Conservation (phyloP, 2,888 invertebrate genomes). For the Cryptops parisi region DNA sequence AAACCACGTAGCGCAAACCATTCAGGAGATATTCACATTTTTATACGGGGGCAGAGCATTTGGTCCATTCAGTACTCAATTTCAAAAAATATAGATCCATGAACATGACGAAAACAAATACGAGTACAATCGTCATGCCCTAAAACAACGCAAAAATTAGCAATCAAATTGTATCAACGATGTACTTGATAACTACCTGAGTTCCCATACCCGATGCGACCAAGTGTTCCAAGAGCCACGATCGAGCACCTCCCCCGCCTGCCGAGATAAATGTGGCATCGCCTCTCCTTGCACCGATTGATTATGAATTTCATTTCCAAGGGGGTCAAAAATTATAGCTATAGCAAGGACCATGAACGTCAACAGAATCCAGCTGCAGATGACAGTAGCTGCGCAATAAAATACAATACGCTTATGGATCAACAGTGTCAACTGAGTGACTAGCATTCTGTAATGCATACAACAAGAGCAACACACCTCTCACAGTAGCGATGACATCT, state of each 20-base stretch:
- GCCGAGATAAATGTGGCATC: neutral
- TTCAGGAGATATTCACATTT: too few relatives aligned
- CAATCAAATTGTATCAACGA: neutral
- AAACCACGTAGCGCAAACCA: too few relatives aligned
- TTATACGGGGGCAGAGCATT: too few relatives aligned
- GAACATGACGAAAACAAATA: too few relatives aligned
- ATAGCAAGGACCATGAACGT: constrained; percentile 57
- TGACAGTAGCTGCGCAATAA: constrained; percentile 52
- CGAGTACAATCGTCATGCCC: too few relatives aligned
- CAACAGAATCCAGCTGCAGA: constrained; percentile 67
- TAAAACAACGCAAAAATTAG: neutral
- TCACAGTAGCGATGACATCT: constrained; percentile 1
- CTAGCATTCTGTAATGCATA: too few relatives aligned
- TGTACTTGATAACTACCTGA: constrained; percentile 15
- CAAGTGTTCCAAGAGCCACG: neutral
- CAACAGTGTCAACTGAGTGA: too few relatives aligned
- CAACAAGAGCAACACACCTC: constrained; percentile 2
- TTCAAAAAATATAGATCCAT: too few relatives aligned
- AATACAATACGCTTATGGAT: too few relatives aligned
- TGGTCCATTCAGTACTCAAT: too few relatives aligned
- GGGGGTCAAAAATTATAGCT: constrained; percentile 65
- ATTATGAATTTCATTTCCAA: constrained; percentile 38
- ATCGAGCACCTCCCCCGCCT: constrained; percentile 14
- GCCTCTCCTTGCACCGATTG: neutral
- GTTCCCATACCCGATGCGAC: constrained; percentile 20